Conservation (phyloP, 2,888 invertebrate genomes). For the Beris chalybata region DNA sequence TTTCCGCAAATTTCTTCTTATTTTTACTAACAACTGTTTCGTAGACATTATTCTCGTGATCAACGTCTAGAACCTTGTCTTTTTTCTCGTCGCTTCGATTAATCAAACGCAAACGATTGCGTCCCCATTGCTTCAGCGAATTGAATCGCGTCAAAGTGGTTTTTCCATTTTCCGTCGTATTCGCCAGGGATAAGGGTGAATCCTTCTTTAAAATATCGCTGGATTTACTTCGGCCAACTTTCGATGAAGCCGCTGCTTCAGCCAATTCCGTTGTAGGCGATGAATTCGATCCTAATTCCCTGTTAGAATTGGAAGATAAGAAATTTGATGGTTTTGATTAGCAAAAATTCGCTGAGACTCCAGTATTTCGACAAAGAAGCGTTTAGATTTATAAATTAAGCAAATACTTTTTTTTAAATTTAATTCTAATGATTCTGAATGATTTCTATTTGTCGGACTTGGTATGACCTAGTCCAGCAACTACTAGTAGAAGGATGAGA, state of each 20-base stretch:
- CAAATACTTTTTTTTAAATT: not conserved
- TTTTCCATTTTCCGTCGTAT: constrained; percentile 46
- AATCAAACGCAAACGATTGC: constrained; percentile 74
- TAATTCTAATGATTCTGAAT: too few species aligned
- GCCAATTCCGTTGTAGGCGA: constrained; percentile 14
- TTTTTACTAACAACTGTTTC: constrained; percentile 57
- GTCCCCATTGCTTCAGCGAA: constrained; percentile 83
- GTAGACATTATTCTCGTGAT: constrained; percentile 64
- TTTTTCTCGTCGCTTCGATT: constrained; percentile 60
- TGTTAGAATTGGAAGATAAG: constrained; percentile 2
- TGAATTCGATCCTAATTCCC: constrained; percentile 9
- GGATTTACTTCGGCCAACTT: constrained; percentile 64
- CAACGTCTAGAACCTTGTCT: constrained; percentile 57
- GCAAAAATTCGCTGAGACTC: constrained; percentile 31
- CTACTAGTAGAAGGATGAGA: too few species aligned
- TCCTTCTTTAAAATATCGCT: constrained; percentile 76
- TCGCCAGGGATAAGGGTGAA: constrained; percentile 51
- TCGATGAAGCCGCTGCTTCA: not conserved
- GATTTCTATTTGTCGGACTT: too few species aligned
- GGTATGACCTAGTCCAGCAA: too few species aligned
- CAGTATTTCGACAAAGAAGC: constrained; percentile 36
- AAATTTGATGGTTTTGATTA: constrained; percentile 25
- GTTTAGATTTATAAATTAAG: not conserved
- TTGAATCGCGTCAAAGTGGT: constrained; percentile 66
- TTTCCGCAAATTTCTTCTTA: constrained; percentile 61